phyloP scores from a whole-genome alignment of 2,888 invertebrate genomes.

The Mesodorylaimus sp. region DNA sequence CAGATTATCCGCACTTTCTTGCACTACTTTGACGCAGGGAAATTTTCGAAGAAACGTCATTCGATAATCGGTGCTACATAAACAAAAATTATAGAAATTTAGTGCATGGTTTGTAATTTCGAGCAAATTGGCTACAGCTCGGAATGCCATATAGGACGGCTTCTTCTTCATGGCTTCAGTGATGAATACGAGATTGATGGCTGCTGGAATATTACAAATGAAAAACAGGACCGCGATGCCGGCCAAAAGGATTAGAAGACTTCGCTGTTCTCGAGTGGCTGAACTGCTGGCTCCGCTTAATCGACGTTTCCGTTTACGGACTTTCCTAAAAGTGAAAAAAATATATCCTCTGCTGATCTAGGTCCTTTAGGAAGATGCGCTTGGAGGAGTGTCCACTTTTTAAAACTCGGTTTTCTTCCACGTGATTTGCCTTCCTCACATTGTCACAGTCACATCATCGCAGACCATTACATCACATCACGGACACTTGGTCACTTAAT shows the following conservation, averaged over 20 bases:
- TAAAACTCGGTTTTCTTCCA: too few relatives aligned
- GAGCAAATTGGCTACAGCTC: constrained; percentile 28
- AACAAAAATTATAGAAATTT: constrained; percentile 29
- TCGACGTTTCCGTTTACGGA: too few relatives aligned
- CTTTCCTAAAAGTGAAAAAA: too few relatives aligned
- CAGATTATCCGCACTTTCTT: neutral
- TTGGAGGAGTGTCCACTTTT: too few relatives aligned
- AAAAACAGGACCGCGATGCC: constrained; percentile 28
- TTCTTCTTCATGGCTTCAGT: constrained; percentile 21
- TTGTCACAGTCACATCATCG: too few relatives aligned
- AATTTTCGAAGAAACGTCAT: constrained; percentile 26
- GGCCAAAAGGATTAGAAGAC: constrained; percentile 25
- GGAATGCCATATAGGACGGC: constrained; percentile 26
- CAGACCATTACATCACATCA: too few relatives aligned
- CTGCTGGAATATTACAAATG: constrained; percentile 30
- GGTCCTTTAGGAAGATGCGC: too few relatives aligned
- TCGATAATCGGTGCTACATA: constrained; percentile 27
- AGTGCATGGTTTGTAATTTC: constrained; percentile 29
- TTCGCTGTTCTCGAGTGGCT: neutral
- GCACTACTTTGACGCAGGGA: constrained; percentile 12
- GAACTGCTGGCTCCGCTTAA: neutral
- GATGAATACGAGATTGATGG: constrained; percentile 27
- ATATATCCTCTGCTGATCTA: too few relatives aligned
- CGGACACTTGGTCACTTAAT: too few relatives aligned
- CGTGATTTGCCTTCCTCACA: too few relatives aligned